Evolutionary conservation across 2,113 vertebrate species (phyloP), one percentile per base, ranked within the genome.

Genomic region (Epinephelus moara): DNA sequence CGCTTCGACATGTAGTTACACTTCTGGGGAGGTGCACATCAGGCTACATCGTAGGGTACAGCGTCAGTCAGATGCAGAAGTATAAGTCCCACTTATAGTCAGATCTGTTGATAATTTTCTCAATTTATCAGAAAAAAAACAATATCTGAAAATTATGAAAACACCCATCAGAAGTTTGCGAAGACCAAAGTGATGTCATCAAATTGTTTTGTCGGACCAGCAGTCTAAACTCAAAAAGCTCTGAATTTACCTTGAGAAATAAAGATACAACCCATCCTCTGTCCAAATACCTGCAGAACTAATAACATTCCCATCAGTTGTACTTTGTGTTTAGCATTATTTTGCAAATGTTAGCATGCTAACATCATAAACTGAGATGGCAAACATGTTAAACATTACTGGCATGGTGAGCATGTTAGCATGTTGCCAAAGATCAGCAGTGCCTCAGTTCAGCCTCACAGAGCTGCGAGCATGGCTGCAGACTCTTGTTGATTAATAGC

Each of bases 401-500:
- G 55, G 47, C 33, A 4, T 17, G 42, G 27, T 75, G 12, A 61
- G 30, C 60, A 55, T 4, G 42, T 50, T 40, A 37, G 63, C 53
- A 9, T 25, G 13, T 64, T 76, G 57, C n/a, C 8, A 33, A 49
- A 33, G 50, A 50, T 49, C 37, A 11, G 12, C 59, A 17, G 61
- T 81, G 61, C 27, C 56, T 18, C 12, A 23, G 12, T 18, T 25
- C n/a, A 21, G 17, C 25, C 53, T 56, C 47, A 40, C n/a, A 47
- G 9, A 50, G 55, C 63, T 71, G 70, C 64, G 23, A 52, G 69
- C 5, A 0, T 62, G 45, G 67, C 69, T 67, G 40, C 3, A 33
- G n/a, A 42, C 68, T 23, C 70, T 30, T 80, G 3, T 60, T 72
- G 52, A 55, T 62, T 2, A 50, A 79, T 63, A 53, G 33, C 23